A percentile compares a stretch with the other conserved stretches of the same genome.
phyloP scores from a whole-genome alignment of 2,888 invertebrate genomes.

The Pelosia muscerda region DNA sequence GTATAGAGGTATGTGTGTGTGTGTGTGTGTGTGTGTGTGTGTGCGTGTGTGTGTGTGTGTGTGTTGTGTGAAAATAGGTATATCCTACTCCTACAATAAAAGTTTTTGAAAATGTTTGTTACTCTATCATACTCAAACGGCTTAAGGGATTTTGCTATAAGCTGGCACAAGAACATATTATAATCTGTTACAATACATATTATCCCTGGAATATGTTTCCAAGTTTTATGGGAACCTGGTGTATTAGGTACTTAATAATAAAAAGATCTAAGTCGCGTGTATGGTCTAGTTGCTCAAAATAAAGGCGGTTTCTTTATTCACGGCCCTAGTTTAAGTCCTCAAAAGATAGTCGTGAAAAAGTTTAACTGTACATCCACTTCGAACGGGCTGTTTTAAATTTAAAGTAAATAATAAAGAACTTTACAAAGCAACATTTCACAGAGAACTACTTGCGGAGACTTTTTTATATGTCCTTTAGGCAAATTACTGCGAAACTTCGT shows the following conservation, averaged over 20 bases:
- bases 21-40: too few relatives aligned
- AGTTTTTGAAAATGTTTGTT: too few relatives aligned
- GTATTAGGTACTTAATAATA: neutral
- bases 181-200: too few relatives aligned
- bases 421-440: slow-evolving; percentile 42
- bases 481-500: slow-evolving; percentile 60
- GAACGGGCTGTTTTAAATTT: slow-evolving; percentile 16
- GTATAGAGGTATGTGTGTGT: too few relatives aligned
- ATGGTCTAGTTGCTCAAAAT: neutral
- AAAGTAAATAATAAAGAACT: slow-evolving; percentile 40
- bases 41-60: too few relatives aligned
- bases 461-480: slow-evolving; percentile 56
- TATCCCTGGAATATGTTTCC: too few relatives aligned
- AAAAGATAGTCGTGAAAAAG: neutral
- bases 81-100: too few relatives aligned
- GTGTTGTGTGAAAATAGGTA: too few relatives aligned
- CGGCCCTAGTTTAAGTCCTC: neutral
- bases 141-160: too few relatives aligned
- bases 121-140: too few relatives aligned
- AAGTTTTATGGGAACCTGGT: too few relatives aligned
- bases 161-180: too few relatives aligned
- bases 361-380: neutral
- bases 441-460: slow-evolving; percentile 47
- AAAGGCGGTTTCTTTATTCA: neutral
- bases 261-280: neutral